Percentiles rank a stretch among this genome's conserved stretches.
Conservation (phyloP, 2,888 invertebrate species). For the Tetragonisca angustula region DNA sequence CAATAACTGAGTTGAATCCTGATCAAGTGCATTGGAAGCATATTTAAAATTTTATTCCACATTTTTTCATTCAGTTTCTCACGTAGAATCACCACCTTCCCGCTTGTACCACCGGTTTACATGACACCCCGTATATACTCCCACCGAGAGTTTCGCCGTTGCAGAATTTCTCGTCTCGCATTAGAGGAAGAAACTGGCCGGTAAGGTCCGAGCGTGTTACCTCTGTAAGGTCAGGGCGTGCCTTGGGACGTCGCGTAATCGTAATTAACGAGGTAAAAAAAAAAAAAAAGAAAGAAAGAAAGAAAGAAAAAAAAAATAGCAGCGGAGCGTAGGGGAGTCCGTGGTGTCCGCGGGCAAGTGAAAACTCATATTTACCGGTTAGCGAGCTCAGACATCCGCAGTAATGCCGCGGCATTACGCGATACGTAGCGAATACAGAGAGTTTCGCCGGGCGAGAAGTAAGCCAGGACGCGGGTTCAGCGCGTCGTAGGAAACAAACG, state of each 20-base stretch:
- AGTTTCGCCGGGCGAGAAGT: constrained; percentile 52
- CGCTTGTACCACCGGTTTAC: too few species aligned
- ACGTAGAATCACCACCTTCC: too few species aligned
- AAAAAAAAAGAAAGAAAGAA: too few species aligned
- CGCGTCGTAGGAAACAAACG: constrained; percentile 63
- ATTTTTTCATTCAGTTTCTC: too few species aligned
- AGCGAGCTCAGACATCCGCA: constrained; percentile 78
- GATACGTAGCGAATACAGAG: constrained; percentile 71
- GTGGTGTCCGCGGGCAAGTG: constrained; percentile 71
- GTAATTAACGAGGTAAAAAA: constrained; percentile 77
- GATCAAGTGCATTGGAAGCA: too few species aligned
- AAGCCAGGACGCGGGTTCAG: constrained; percentile 53
- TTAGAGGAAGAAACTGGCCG: constrained; percentile 16
- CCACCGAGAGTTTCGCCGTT: not conserved
- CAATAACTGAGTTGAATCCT: too few species aligned
- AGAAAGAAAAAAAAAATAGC: constrained; percentile 55
- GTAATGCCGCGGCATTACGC: constrained; percentile 76
- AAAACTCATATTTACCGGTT: constrained; percentile 80
- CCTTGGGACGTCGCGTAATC: constrained; percentile 75
- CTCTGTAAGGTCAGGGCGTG: too few species aligned
- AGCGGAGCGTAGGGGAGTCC: constrained; percentile 31
- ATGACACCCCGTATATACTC: too few species aligned
- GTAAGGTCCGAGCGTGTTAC: constrained; percentile 18
- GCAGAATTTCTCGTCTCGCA: not conserved
- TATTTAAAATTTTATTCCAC: too few species aligned